Percentiles rank a stretch among this genome's conserved stretches.
Evolutionary conservation across 2,888 invertebrate species (phyloP).

Genomic region (Drosophila yooni): DNA sequence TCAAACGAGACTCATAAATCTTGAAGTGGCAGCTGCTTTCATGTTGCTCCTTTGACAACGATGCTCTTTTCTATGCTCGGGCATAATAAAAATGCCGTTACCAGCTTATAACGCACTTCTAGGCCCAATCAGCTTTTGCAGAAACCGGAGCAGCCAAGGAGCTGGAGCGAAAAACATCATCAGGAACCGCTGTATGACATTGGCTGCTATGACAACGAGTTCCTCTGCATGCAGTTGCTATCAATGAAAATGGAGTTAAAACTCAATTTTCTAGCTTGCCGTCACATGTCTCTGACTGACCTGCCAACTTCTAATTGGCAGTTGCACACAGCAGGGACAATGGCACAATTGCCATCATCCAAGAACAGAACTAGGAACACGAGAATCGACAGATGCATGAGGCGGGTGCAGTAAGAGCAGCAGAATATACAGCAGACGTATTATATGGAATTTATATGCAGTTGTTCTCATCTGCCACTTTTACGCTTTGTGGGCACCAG

Average conservation of each 20-base stretch:
- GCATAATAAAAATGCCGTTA: slow-evolving; percentile 64
- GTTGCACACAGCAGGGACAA: slow-evolving; percentile 37
- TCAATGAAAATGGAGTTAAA: slow-evolving; percentile 51
- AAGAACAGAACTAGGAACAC: background rate
- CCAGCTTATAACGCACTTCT: slow-evolving; percentile 69
- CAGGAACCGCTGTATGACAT: slow-evolving; percentile 16
- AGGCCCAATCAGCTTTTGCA: slow-evolving; percentile 19
- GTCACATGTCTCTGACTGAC: slow-evolving; percentile 2
- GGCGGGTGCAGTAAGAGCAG: slow-evolving; percentile 1
- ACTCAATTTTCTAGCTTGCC: slow-evolving; percentile 5
- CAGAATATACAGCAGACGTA: slow-evolving; percentile 9
- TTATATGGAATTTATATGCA: slow-evolving; percentile 54
- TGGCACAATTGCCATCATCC: slow-evolving; percentile 32
- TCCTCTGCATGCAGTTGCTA: slow-evolving; percentile 41
- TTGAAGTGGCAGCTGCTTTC: slow-evolving; percentile 40
- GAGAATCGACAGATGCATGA: background rate
- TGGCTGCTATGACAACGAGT: slow-evolving; percentile 50
- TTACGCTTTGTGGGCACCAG: slow-evolving; percentile 38
- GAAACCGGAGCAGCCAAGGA: slow-evolving; percentile 8
- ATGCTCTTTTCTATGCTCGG: slow-evolving; percentile 9
- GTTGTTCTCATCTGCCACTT: slow-evolving; percentile 46
- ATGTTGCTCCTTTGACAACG: slow-evolving; percentile 21
- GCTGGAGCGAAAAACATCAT: slow-evolving; percentile 18
- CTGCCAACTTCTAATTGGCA: slow-evolving; percentile 62
- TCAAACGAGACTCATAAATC: slow-evolving; percentile 47